Conservation (phyloP, 2,113 vertebrate species). For the Potamarius usumacintae region DNA sequence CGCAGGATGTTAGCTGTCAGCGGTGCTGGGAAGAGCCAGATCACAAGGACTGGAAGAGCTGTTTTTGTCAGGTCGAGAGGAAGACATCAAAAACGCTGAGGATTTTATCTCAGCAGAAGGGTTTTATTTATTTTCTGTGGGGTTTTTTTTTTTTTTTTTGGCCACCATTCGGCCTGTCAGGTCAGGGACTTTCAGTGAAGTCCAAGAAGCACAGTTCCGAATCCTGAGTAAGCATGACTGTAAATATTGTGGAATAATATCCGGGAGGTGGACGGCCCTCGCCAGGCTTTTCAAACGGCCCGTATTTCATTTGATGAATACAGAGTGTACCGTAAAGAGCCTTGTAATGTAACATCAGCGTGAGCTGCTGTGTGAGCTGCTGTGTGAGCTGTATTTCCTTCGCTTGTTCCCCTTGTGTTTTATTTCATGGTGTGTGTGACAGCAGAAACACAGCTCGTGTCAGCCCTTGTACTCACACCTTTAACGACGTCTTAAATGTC, state of each 20-base stretch:
- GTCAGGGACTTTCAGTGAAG: slow-evolving; percentile 20
- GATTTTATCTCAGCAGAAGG: slow-evolving; percentile 61
- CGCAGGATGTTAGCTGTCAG: slow-evolving; percentile 71
- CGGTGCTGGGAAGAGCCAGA: slow-evolving; percentile 63
- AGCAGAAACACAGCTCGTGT: slow-evolving; percentile 27
- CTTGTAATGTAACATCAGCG: background rate
- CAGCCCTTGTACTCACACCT: slow-evolving; percentile 63
- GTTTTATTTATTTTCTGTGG: background rate
- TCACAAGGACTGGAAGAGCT: slow-evolving; percentile 62
- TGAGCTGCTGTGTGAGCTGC: background rate
- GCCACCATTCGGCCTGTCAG: background rate
- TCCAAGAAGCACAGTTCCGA: background rate
- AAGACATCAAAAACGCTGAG: slow-evolving; percentile 66
- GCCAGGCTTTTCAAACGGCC: background rate
- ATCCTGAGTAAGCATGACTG: background rate
- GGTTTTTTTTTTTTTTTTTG: background rate
- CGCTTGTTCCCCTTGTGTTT: slow-evolving; percentile 61
- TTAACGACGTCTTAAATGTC: slow-evolving; percentile 81
- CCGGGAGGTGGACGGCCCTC: background rate
- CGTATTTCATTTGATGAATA: slow-evolving; percentile 21
- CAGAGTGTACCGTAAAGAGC: background rate
- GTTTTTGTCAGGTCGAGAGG: slow-evolving; percentile 64
- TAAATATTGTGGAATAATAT: background rate
- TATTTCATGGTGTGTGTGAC: slow-evolving; percentile 60
- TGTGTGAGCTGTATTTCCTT: slow-evolving; percentile 9